Evolutionary conservation across 2,113 vertebrate species (phyloP).

Genomic region (Oreocharis arfaki): DNA sequence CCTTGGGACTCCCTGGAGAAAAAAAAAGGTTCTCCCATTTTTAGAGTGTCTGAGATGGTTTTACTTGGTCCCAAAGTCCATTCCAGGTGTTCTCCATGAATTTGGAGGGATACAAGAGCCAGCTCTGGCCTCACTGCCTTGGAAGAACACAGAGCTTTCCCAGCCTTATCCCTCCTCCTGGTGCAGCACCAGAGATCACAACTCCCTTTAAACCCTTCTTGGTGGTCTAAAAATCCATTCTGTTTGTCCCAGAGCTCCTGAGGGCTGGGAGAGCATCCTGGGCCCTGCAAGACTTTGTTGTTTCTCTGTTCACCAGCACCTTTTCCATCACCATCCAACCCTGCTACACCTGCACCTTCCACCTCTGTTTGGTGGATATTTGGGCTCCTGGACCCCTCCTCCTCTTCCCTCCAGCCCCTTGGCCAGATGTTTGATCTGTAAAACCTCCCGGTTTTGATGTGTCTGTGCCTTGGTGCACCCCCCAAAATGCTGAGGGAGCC

Average conservation of each 20-base stretch:
- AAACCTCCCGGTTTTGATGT: not conserved
- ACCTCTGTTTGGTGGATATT: not conserved
- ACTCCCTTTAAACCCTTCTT: not conserved
- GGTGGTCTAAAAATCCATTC: not conserved
- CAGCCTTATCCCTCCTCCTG: not conserved
- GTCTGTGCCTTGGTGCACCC: not conserved
- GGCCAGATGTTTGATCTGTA: not conserved
- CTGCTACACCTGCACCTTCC: not conserved
- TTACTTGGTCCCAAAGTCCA: not conserved
- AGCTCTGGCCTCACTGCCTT: not conserved
- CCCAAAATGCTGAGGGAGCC: not conserved
- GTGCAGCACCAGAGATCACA: not conserved
- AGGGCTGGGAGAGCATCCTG: not conserved
- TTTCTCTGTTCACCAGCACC: not conserved
- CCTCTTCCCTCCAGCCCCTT: not conserved
- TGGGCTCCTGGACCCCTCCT: not conserved
- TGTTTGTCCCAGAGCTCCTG: not conserved
- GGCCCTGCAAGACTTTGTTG: not conserved
- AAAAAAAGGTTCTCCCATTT: not conserved
- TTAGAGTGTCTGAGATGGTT: not conserved
- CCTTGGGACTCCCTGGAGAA: not conserved
- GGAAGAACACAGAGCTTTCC: not conserved
- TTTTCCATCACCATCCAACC: not conserved
- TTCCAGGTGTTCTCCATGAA: not conserved
- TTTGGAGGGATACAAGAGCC: not conserved